Evolutionary conservation across 2,888 invertebrate genomes (phyloP).

Genomic region (Rhimphoctona megacephalus): DNA sequence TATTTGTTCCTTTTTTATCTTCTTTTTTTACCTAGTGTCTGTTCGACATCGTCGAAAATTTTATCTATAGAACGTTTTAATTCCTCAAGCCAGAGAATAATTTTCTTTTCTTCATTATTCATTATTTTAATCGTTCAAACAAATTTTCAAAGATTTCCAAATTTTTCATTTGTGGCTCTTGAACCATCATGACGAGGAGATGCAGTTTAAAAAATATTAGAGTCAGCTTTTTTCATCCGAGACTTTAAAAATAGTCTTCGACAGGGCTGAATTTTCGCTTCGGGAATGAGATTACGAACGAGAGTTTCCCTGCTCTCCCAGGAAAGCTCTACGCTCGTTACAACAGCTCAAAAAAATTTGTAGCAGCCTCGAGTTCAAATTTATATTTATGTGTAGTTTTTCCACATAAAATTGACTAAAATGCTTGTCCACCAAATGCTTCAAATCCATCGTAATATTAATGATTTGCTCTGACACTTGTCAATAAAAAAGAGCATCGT

Average conservation of each 20-base stretch:
- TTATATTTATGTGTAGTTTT: neutral
- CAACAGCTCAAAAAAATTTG: neutral
- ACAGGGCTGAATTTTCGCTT: neutral
- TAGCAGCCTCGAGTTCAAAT: neutral
- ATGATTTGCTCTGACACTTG: neutral
- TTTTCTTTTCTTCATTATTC: slow-evolving; percentile 25
- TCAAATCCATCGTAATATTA: neutral
- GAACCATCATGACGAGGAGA: slow-evolving; percentile 34
- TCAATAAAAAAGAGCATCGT: neutral
- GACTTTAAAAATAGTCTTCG: neutral
- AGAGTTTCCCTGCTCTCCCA: slow-evolving; percentile 4
- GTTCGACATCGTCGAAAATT: slow-evolving; percentile 35
- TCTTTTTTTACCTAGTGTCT: slow-evolving; percentile 22
- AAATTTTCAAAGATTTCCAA: neutral
- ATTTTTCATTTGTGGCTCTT: slow-evolving; percentile 10
- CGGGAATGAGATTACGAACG: slow-evolving; percentile 29
- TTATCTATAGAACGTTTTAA: slow-evolving; percentile 33
- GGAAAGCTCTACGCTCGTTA: slow-evolving; percentile 12
- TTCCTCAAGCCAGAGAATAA: slow-evolving; percentile 26
- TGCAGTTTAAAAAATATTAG: slow-evolving; percentile 29
- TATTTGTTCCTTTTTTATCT: neutral
- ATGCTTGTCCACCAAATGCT: neutral
- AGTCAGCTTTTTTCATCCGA: slow-evolving; percentile 28
- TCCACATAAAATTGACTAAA: neutral
- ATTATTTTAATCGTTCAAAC: neutral